A percentile compares a stretch with the other conserved stretches of the same genome.
Conservation (phyloP, 1,140 invertebrate genomes). For the Drosophila rhopaloa region DNA sequence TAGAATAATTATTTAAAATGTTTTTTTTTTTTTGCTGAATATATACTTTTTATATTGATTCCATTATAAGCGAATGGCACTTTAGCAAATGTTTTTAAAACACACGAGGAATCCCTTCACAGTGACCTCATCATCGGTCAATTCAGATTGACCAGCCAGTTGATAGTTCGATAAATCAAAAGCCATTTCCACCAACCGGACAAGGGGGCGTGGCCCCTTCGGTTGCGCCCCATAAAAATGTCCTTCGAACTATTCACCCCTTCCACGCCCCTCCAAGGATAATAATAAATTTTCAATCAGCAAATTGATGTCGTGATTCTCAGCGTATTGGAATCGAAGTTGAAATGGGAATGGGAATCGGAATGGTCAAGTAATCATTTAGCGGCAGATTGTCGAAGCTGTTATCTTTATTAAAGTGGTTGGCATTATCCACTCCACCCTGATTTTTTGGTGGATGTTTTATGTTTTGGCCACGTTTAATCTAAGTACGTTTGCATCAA, state of each 20-base stretch:
- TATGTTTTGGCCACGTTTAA: neutral
- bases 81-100: no score
- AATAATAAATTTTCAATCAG: constrained; percentile 80
- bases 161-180: constrained; percentile 66
- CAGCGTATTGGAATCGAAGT: constrained; percentile 26
- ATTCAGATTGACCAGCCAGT: constrained; percentile 30
- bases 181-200: constrained; percentile 39
- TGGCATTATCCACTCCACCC: constrained; percentile 28
- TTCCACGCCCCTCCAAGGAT: constrained; percentile 13
- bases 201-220: constrained; percentile 49
- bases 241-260: constrained; percentile 35
- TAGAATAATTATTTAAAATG: no score
- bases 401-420: constrained; percentile 71
- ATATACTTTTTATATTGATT: no score
- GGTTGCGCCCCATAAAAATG: constrained; percentile 29
- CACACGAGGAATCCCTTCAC: neutral
- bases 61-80: no score
- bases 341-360: constrained; percentile 20
- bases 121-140: constrained; percentile 33
- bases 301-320: constrained; percentile 76
- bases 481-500: neutral
- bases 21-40: no score
- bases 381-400: constrained; percentile 60
- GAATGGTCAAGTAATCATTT: constrained; percentile 70
- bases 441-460: neutral